Evolutionary conservation across 2,113 vertebrate species (phyloP), one percentile per base, ranked within the genome.

Genomic region (Astur gentilis): DNA sequence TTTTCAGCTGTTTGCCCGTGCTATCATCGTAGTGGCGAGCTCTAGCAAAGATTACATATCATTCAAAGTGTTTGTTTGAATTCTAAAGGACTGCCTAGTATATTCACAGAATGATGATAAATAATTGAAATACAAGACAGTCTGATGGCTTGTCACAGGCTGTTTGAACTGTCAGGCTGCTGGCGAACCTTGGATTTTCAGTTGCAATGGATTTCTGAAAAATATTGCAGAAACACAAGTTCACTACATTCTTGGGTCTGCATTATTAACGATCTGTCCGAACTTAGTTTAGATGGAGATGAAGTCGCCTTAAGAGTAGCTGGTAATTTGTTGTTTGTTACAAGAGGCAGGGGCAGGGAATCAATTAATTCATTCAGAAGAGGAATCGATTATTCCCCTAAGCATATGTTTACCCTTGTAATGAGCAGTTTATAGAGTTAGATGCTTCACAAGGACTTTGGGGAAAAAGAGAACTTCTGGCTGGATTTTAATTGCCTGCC

Each of bases 311-410:
- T 45, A 76, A 80, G 22, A 62, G 92, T 40, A 72, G 10, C 36
- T 72, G 65, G 77, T 76, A 84, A 94, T 93, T 82, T 69, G 54
- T 87, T 93, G 57, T 47, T 80, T 16, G 16, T 72, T 85, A 83
- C 57, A 58, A 69, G 67, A 89, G 50, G 42, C 67, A 72, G 52
- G 80, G 64, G 54, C 72, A 83, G 60, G 72, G 55, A 87, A 89
- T 81, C 15, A 13, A 93, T 92, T 81, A 7, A 92, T 97, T 96
- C 50, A 79, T 94, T 93, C 85, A 96, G 92, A 87, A 94, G 73
- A 93, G 36, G 70, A 90, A 97, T 92, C 1, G 5, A 93, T 95
- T 89, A 50, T 54, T 95, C 61, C 77, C 77, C 70, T 49, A 75
- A 95, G 90, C 52, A 25, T 25, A 52, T 36, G 40, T 72, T 92